phyloP scores from a whole-genome alignment of 1,140 invertebrate species.

The Drosophila sturtevanti region DNA sequence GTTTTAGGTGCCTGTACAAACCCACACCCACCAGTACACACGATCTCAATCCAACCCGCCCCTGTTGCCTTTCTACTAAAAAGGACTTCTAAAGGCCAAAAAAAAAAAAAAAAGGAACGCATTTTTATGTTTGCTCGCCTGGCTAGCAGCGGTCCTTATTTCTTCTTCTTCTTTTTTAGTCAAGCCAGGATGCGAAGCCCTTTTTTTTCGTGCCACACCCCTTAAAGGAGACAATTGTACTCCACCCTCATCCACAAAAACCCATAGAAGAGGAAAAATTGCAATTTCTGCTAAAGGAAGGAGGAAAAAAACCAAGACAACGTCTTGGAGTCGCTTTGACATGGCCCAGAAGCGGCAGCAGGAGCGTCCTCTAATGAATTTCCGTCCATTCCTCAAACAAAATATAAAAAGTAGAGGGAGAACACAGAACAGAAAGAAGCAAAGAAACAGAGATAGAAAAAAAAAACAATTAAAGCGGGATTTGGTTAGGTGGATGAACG shows the following conservation, averaged over 20 bases:
- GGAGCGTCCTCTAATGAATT: conserved; percentile 67
- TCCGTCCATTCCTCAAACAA: conserved; percentile 63
- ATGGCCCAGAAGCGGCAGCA: conserved; percentile 55
- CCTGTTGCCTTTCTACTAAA: conserved; percentile 37
- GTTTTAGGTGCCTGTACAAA: conserved; percentile 68
- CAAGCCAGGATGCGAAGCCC: conserved; percentile 66
- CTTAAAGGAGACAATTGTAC: conserved; percentile 59
- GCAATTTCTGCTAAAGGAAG: conserved; percentile 63
- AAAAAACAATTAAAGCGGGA: conserved; percentile 72
- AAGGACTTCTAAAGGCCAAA: conserved; percentile 62
- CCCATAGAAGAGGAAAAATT: conserved; percentile 60
- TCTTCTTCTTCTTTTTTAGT: conserved; percentile 34
- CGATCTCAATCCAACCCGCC: conserved; percentile 1
- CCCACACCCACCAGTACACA: conserved; percentile 8
- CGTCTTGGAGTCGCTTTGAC: conserved; percentile 76
- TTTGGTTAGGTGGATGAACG: conserved; percentile 19
- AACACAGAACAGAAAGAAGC: conserved; percentile 17
- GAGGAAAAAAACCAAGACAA: conserved; percentile 69
- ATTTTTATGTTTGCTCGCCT: conserved; percentile 78
- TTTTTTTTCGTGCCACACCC: conserved; percentile 44
- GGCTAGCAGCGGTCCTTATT: conserved; percentile 66
- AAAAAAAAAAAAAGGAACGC: conserved; percentile 71
- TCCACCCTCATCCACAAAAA: conserved; percentile 7
- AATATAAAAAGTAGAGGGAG: conserved; percentile 14
- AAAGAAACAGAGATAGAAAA: conserved; percentile 16